Conservation (phyloP, 2,113 vertebrate species). For the Thamnaconus septentrionalis region DNA sequence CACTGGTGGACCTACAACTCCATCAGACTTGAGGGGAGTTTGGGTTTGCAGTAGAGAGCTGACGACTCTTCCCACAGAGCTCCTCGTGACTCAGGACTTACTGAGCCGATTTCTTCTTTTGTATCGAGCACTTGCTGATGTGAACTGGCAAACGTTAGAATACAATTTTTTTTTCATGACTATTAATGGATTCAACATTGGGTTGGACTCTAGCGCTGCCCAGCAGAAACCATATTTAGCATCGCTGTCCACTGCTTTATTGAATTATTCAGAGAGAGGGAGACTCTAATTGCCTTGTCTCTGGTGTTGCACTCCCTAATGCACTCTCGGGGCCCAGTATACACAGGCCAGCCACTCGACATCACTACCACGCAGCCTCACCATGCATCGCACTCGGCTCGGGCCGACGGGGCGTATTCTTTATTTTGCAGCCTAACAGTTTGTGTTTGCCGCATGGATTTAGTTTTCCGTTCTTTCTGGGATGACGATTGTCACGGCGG, state of each 20-base stretch:
- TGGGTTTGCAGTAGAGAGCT: no score
- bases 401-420: constrained; percentile 42
- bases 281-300: constrained; percentile 30
- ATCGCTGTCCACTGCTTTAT: neutral
- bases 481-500: neutral
- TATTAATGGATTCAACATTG: no score
- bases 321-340: constrained; percentile 5
- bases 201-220: no score
- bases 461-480: neutral
- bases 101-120: no score
- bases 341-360: neutral
- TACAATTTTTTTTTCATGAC: no score
- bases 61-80: no score
- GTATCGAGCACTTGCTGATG: no score
- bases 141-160: no score
- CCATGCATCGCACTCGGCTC: constrained; percentile 53
- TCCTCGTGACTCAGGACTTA: no score
- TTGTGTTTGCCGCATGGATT: neutral
- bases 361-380: constrained; percentile 44
- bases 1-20: no score
- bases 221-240: no score
- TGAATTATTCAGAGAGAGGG: neutral
- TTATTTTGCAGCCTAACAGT: neutral
- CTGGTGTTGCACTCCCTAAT: constrained; percentile 54
- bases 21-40: no score